Evolutionary conservation across 2,797 vertebrate genomes (phyloP).

Genomic region (Thamnophis elegans): DNA sequence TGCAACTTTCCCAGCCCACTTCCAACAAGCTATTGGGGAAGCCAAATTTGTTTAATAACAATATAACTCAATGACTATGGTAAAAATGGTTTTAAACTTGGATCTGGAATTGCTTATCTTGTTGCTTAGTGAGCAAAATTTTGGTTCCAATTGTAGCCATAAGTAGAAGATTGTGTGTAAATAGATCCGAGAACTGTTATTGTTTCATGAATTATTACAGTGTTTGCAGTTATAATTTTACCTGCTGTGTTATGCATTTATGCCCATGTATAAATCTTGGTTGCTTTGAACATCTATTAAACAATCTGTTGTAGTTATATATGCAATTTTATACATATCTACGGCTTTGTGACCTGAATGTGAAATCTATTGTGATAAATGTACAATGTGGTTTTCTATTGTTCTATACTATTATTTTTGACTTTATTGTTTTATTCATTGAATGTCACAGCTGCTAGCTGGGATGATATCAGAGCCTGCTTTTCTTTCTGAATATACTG

Average conservation of each 20-base stretch:
- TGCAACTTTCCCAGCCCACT: too few relatives aligned
- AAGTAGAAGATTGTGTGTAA: not conserved
- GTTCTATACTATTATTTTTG: slow-evolving; percentile 85
- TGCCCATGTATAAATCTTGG: not conserved
- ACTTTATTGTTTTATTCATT: slow-evolving; percentile 79
- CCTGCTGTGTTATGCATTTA: not conserved
- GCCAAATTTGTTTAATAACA: too few relatives aligned
- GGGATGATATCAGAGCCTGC: slow-evolving; percentile 99
- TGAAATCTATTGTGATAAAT: slow-evolving; percentile 18
- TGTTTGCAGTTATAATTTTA: not conserved
- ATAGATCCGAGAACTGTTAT: not conserved
- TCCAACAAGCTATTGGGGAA: too few relatives aligned
- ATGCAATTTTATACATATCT: not conserved
- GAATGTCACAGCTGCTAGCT: slow-evolving; percentile 93
- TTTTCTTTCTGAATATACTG: slow-evolving; percentile 99
- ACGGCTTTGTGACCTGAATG: not conserved
- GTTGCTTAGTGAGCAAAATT: too few relatives aligned
- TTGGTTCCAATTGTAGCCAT: too few relatives aligned
- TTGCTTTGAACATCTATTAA: slow-evolving; percentile 11
- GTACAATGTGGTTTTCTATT: slow-evolving; percentile 45
- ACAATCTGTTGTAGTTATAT: slow-evolving; percentile 10
- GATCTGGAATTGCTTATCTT: too few relatives aligned
- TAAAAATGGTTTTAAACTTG: too few relatives aligned
- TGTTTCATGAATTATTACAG: not conserved
- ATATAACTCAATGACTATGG: too few relatives aligned